phyloP scores from a whole-genome alignment of 2,888 invertebrate genomes.

The Cabera pusaria region DNA sequence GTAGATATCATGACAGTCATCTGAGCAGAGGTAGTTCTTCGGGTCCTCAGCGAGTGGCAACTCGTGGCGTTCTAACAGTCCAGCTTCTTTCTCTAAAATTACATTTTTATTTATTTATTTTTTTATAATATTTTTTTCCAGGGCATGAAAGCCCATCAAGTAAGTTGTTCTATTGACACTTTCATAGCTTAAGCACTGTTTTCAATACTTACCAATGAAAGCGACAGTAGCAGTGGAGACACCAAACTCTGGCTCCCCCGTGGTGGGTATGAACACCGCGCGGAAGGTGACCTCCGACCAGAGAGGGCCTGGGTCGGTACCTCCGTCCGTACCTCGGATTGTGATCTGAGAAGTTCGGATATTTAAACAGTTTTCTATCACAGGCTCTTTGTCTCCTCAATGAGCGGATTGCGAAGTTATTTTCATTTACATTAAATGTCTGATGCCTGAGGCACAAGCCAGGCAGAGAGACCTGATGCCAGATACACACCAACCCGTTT shows the following conservation, averaged over 20 bases:
- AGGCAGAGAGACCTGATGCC: no score
- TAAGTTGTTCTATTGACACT: no score
- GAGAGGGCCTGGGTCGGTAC: conserved; percentile 55
- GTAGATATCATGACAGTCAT: conserved; percentile 63
- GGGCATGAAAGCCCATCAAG: no score
- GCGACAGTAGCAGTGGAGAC: conserved; percentile 40
- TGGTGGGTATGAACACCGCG: conserved; percentile 72
- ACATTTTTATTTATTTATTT: no score
- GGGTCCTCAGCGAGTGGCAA: conserved; percentile 67
- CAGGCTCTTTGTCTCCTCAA: no score
- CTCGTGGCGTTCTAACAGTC: conserved; percentile 51
- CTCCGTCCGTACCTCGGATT: conserved; percentile 75
- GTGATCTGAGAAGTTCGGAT: conserved; percentile 71
- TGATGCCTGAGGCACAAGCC: no score
- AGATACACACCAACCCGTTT: no score
- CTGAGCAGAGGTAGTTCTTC: conserved; percentile 67
- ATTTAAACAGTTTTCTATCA: no score
- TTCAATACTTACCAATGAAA: conserved; percentile 72
- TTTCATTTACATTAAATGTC: no score
- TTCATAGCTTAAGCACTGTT: no score
- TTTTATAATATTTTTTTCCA: no score
- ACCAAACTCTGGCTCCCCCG: conserved; percentile 69
- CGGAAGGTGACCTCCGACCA: conserved; percentile 47
- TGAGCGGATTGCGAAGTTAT: no score
- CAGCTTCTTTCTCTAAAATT: conserved; percentile 65